Evolutionary conservation across 2,113 vertebrate species (phyloP).

Genomic region (Taxidea taxus): DNA sequence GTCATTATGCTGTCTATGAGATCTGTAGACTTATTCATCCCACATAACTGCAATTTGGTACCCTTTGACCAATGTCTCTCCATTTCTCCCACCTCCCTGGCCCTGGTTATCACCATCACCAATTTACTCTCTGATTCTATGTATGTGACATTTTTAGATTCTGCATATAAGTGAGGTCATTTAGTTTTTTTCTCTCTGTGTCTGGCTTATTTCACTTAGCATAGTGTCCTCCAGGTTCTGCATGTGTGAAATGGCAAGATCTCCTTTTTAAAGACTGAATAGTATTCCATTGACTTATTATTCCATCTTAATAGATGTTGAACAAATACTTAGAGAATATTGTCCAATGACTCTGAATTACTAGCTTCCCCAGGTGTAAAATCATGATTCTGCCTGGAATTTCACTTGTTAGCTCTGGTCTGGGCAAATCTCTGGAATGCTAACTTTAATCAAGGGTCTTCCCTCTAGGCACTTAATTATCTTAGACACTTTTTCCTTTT

Average conservation of each 20-base stretch:
- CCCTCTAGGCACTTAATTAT: background rate
- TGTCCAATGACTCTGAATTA: background rate
- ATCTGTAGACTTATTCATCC: background rate
- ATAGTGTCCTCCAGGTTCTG: background rate
- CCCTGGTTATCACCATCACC: background rate
- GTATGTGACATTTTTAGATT: background rate
- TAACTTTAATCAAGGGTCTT: background rate
- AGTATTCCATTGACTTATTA: background rate
- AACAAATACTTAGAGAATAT: slow-evolving; percentile 3
- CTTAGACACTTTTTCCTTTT: background rate
- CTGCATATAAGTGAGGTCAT: background rate
- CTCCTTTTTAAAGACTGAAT: background rate
- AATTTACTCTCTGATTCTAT: background rate
- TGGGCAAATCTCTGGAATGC: background rate
- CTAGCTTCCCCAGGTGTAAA: background rate
- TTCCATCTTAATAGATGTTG: background rate
- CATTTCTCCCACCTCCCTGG: background rate
- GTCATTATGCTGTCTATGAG: background rate
- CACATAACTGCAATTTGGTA: background rate
- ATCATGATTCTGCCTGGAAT: background rate
- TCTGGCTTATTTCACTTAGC: background rate
- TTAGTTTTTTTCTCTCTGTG: background rate
- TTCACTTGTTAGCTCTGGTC: background rate
- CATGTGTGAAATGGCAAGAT: background rate
- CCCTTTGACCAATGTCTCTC: background rate